Evolutionary conservation across 2,888 invertebrate species (phyloP).

Genomic region (Drosophila kambysellisi): DNA sequence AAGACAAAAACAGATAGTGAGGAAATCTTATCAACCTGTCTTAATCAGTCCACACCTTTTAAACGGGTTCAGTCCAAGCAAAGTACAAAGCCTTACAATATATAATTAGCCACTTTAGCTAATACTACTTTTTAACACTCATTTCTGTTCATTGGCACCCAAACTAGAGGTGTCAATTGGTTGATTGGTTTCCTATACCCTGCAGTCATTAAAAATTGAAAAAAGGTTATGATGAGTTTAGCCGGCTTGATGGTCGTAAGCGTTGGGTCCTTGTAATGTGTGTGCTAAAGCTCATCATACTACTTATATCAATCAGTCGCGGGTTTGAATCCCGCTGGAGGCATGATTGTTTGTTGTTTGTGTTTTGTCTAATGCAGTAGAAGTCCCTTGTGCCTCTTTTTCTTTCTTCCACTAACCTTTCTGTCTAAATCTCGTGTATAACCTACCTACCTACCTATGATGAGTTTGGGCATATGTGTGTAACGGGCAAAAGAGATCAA

Average conservation of each 20-base stretch:
- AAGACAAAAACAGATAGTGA: slow-evolving; percentile 6
- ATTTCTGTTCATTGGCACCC: not conserved
- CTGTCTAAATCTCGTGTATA: too few relatives aligned
- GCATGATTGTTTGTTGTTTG: too few relatives aligned
- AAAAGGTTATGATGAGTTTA: not conserved
- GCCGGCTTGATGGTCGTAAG: too few relatives aligned
- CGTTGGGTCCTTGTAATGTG: too few relatives aligned
- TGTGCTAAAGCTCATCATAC: too few relatives aligned
- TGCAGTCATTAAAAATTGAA: not conserved
- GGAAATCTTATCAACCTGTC: slow-evolving; percentile 28
- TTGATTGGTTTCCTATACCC: not conserved
- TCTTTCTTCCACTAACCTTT: too few relatives aligned
- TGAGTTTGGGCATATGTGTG: not conserved
- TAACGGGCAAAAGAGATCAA: not conserved
- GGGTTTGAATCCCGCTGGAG: too few relatives aligned
- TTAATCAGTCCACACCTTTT: slow-evolving; percentile 23
- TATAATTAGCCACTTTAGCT: not conserved
- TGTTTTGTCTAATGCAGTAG: too few relatives aligned
- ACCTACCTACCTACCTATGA: not conserved
- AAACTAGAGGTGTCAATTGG: not conserved
- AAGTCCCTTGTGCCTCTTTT: too few relatives aligned
- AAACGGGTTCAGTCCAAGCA: slow-evolving; percentile 24
- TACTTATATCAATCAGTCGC: too few relatives aligned
- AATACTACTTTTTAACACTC: not conserved
- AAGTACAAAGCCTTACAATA: slow-evolving; percentile 27